Percentiles rank a stretch among this genome's conserved stretches.
phyloP scores from a whole-genome alignment of 2,888 invertebrate genomes.

The Micoletzkya japonica region DNA sequence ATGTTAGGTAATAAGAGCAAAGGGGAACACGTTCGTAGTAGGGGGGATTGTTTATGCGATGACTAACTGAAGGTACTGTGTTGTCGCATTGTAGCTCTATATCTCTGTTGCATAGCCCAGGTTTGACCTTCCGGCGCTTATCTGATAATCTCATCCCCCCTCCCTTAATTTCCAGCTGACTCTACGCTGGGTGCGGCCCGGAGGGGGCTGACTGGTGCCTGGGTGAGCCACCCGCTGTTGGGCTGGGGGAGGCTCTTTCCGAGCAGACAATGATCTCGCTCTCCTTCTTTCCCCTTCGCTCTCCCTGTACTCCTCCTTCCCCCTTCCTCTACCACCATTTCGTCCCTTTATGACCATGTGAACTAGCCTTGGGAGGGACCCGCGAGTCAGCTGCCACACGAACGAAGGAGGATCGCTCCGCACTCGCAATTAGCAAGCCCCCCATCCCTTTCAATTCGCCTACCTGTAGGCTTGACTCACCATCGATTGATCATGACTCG shows the following conservation, averaged over 20 bases:
- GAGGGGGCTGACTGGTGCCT: too few relatives aligned
- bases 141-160: too few relatives aligned
- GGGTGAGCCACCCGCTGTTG: too few relatives aligned
- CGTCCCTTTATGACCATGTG: conserved; percentile 19
- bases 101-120: too few relatives aligned
- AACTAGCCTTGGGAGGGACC: neutral
- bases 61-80: too few relatives aligned
- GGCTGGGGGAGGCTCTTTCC: neutral
- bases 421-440: neutral
- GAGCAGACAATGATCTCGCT: conserved; percentile 14
- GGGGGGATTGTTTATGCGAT: too few relatives aligned
- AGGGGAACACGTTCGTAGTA: too few relatives aligned
- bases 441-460: neutral
- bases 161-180: too few relatives aligned
- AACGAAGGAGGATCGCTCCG: neutral
- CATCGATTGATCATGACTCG: neutral
- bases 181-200: too few relatives aligned
- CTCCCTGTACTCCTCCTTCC: conserved; percentile 4
- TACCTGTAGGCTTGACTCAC: neutral
- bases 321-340: neutral
- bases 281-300: conserved; percentile 1
- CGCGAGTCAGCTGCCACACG: neutral
- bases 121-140: too few relatives aligned
- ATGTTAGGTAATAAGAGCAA: too few relatives aligned
- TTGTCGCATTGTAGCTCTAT: too few relatives aligned